Base-by-base conservation (phyloP, 2,113 vertebrate genomes). In the Psammodynastes pulverulentus region DNA sequence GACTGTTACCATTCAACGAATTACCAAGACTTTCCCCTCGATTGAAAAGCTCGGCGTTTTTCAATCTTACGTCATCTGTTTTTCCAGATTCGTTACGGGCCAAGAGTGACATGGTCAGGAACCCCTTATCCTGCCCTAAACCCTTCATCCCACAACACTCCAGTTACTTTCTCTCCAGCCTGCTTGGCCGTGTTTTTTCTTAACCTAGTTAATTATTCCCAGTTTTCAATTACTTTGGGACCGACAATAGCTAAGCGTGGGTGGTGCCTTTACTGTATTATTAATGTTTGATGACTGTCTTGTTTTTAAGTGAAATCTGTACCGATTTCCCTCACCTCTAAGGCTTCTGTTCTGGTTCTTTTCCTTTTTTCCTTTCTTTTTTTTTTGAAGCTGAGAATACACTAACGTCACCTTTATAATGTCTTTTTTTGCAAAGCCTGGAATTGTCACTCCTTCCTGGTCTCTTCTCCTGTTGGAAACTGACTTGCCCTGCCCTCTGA, bases 191-290 rank as follows among this genome's bases (percentile, higher is more conserved):
- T 58, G 1, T 89, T 94, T 94, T 95, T 95, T 39, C 95, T 94
- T 96, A 94, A 95, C 95, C 93, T 95, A 95, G 96, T 97, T 79
- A 39, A 79, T 79, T 8, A 79, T 79, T 21, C 97, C 96, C 94
- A 97, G 23, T 45, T 51, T 85, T 48, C 52, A 96, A 24, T 95
- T 97, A 97, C n/a, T 97, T 98, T 97, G 95, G 96, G 97, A 98
- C 97, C 97, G 97, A 97, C 96, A 95, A 96, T 93, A 95, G 95
- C 92, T 96, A 96, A 96, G 96, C 93, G 97, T 97, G 97, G 97
- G 97, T 97, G 98, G 98, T 98, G 98, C 97, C 98, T 98, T 98
- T 97, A 96, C 94, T 96, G 97, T 98, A 97, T 97, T 96, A 96
- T 95, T 97, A 97, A 97, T 96, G 97, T 98, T 98, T 94, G 94